Percentiles rank a stretch among this genome's conserved stretches.
Conservation (phyloP, 2,888 invertebrate genomes). For the Drosophila kambysellisi region DNA sequence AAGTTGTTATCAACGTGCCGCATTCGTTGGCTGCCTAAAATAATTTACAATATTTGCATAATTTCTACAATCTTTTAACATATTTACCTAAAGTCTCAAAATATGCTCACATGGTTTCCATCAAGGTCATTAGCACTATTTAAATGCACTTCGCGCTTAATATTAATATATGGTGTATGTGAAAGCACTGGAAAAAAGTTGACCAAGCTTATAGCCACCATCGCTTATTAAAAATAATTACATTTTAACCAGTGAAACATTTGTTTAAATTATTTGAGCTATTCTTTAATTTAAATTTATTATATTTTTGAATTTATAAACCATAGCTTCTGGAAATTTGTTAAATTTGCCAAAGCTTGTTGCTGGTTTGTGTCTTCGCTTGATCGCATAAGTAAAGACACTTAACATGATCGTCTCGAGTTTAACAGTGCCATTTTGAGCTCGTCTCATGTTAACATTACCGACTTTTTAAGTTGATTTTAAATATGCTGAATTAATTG, state of each 20-base stretch:
- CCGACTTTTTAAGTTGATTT: neutral
- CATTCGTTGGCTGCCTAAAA: neutral
- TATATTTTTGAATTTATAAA: neutral
- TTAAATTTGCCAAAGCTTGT: neutral
- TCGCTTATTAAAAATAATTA: neutral
- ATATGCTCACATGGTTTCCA: slow-evolving; percentile 3
- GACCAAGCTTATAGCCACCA: neutral
- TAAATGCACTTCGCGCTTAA: neutral
- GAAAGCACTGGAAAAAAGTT: neutral
- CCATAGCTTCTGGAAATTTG: too few species aligned
- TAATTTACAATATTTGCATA: slow-evolving; percentile 20
- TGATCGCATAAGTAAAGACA: slow-evolving; percentile 12
- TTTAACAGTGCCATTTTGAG: slow-evolving; percentile 34
- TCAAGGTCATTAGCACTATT: slow-evolving; percentile 29
- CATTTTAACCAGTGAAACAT: too few species aligned
- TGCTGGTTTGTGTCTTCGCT: slow-evolving; percentile 49
- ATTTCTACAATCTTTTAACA: slow-evolving; percentile 13
- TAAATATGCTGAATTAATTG: neutral
- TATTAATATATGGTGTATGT: neutral
- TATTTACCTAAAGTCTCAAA: slow-evolving; percentile 6
- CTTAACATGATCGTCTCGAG: slow-evolving; percentile 3
- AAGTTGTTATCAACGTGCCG: slow-evolving; percentile 17
- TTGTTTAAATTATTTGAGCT: neutral
- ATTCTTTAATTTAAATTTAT: too few species aligned
- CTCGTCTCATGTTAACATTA: slow-evolving; percentile 3